phyloP scores from a whole-genome alignment of 2,797 vertebrate genomes.

The Lacerta bilineata region DNA sequence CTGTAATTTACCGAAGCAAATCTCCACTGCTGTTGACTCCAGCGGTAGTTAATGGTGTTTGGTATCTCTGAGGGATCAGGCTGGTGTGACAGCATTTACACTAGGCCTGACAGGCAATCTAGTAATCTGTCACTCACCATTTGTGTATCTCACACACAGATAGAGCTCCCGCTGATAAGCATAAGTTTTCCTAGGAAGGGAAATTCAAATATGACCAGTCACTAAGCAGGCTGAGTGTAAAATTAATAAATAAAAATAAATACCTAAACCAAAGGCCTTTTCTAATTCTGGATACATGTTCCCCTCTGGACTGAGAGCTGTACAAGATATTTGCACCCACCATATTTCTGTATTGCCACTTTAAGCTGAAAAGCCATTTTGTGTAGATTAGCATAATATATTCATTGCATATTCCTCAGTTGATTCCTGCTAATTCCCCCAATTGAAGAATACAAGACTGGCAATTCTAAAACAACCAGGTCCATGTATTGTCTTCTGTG shows the following conservation, averaged over 20 bases:
- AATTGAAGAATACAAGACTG: too few species aligned
- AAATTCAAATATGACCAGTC: conserved; percentile 3
- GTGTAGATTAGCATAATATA: too few species aligned
- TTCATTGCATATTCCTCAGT: too few species aligned
- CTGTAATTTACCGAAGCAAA: not conserved
- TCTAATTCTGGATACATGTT: not conserved
- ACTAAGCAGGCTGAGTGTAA: not conserved
- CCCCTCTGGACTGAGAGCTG: not conserved
- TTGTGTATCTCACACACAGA: not conserved
- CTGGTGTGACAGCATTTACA: conserved; percentile 1
- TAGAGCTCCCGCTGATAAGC: not conserved
- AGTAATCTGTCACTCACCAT: conserved; percentile 17
- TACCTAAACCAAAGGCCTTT: too few species aligned
- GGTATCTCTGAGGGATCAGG: conserved; percentile 3
- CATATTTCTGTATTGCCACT: not conserved
- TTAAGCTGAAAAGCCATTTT: too few species aligned
- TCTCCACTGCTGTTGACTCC: not conserved
- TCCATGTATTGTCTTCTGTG: too few species aligned
- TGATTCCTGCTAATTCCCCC: too few species aligned
- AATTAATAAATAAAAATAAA: not conserved
- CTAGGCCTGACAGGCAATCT: conserved; percentile 9
- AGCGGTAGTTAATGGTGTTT: not conserved
- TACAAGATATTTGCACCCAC: not conserved
- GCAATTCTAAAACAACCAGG: too few species aligned
- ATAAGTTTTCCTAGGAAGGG: not conserved